Evolutionary conservation across 2,888 invertebrate genomes (phyloP), one percentile per base, ranked within the genome.

Genomic region (Athalia rosae): DNA sequence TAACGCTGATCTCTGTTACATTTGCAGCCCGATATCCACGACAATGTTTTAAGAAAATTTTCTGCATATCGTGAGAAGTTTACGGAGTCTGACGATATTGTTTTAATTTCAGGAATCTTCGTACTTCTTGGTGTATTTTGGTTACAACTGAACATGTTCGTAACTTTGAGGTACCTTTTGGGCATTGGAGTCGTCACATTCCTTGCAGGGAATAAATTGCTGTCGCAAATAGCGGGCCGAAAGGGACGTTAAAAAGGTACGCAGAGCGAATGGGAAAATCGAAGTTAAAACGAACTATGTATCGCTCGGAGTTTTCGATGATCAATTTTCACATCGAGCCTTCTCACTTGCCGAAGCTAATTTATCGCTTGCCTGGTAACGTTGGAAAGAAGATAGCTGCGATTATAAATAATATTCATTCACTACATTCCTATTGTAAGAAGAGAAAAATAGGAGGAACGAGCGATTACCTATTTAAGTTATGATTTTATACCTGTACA

Each of bases 131-230:
- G 93, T 76, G 90, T 95, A 85, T 98, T 99, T 92, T 99, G 99
- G 98, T 91, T 98, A 83, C 93, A 95, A 87, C 92, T 99, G 84
- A 95, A 97, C 87, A 99, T 99, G 99, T 99, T 99, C 92, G 94
- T 95, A 82, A 98, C 99, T 15, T 92, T 98, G 85, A 95, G 97
- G 84, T 97, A 97, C 91, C 92, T 99, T 84, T 91, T 96, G 82
- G 94, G 96, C 79, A 92, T 99, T 77, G 98, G 95, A 78, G 92
- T 95, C 58, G 92, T 98, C 82, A 98, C 99, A 77, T 99, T 99
- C 93, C 93, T 99, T 58, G 94, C 96, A 79, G 99, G 99, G 2
- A 98, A 98, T 90, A 94, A 96, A 82, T 92, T 99, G 88, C 93
- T 99, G 84, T 95, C 97, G 78, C 93, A 94, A 79, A 94, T 99